Conservation (phyloP, 2,797 vertebrate genomes). For the Galaxias olidus region DNA sequence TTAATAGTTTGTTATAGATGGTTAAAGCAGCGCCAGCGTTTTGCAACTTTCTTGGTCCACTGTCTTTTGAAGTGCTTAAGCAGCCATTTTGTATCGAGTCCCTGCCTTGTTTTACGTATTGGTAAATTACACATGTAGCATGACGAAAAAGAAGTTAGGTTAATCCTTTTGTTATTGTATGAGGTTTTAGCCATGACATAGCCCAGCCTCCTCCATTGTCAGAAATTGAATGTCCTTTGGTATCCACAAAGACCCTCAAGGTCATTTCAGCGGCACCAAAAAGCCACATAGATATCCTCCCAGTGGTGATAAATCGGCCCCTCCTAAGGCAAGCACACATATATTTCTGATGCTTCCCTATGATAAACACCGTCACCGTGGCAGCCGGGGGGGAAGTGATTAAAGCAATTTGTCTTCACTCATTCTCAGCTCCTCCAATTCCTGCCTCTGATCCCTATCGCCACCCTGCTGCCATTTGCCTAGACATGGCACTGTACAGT, state of each 20-base stretch:
- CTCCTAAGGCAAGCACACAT: constrained; percentile 71
- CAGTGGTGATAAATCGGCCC: constrained; percentile 83
- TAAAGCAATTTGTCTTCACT: constrained; percentile 70
- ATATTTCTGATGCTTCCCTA: constrained; percentile 82
- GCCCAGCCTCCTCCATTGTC: background rate
- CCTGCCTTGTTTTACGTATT: too few relatives aligned
- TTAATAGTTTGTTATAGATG: constrained; percentile 17
- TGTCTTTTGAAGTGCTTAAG: too few relatives aligned
- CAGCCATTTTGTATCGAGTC: too few relatives aligned
- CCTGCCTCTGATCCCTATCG: constrained; percentile 49
- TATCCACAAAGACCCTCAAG: constrained; percentile 83
- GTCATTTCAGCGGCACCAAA: constrained; percentile 83
- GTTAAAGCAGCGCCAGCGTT: too few relatives aligned
- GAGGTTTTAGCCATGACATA: background rate
- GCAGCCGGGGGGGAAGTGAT: constrained; percentile 64
- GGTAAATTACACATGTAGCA: too few relatives aligned
- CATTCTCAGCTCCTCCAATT: constrained; percentile 51
- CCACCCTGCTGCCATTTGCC: constrained; percentile 31
- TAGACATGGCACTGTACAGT: constrained; percentile 27
- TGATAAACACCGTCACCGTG: constrained; percentile 77
- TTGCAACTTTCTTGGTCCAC: too few relatives aligned
- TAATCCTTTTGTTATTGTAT: too few relatives aligned
- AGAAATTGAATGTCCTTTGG: constrained; percentile 71
- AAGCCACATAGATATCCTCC: constrained; percentile 78
- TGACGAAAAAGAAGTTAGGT: background rate